Evolutionary conservation across 2,888 invertebrate genomes (phyloP), one percentile per base, ranked within the genome.

Genomic region (Panzeria rudis): DNA sequence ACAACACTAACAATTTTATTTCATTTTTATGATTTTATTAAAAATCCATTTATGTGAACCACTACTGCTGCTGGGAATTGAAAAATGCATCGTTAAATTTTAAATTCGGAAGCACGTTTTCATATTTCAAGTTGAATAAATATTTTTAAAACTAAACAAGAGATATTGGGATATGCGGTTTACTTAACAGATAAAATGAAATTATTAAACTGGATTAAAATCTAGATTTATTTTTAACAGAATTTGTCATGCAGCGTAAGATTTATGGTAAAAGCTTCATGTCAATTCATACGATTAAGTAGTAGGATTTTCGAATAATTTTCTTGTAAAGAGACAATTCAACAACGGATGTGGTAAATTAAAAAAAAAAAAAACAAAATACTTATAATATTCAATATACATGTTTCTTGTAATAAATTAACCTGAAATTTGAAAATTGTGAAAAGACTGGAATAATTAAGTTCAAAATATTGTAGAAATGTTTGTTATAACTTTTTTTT

Each of bases 101-200:
- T 78, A 47, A 84, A 84, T 80, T 77, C 81, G 81, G 84, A 84
- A 84, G 84, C 78, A 64, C 75, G 79, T 84, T 80, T 75, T 62
- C 25, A 52, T 68, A 61, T 41, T 68, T 75, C 25, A 68, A 73
- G 13, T 66, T 69, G 11, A 71, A 32, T 44, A 68, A 61, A 77
- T 59, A 50, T 71, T 69, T 76, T 29, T 32, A 23, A 50, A 73
- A 17, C 17, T 44, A 23, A 35, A n/a, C 23, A 66, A 35, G n/a
- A 75, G 38, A 61, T 61, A 69, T 69, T 20, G 61, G 59, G 29
- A 61, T 77, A 56, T 59, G 29, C 54, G 15, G n/a, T 64, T 73
- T 35, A 25, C 38, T 72, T 80, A 64, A 64, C 56, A 64, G 41
- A 84, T 84, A 76, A 61, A 75, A 72, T 59, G 44, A 54, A 76